Conservation (phyloP, 1,140 invertebrate species). For the Drosophila mojavensis region DNA sequence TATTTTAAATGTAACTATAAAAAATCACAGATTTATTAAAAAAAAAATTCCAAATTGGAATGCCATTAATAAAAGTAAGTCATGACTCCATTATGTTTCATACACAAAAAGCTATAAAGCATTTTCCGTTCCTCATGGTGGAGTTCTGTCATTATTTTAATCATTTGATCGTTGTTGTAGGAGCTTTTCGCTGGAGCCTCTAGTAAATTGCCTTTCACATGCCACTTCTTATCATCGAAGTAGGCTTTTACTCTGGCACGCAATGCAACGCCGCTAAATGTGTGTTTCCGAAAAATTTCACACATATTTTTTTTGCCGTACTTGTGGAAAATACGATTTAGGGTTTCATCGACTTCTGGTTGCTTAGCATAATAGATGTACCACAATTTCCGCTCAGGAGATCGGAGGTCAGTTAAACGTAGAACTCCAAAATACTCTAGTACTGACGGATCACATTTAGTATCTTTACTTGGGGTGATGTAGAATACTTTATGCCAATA, state of each 20-base stretch:
- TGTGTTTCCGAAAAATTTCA: constrained; percentile 58
- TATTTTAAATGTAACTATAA: too few relatives aligned
- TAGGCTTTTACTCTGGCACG: constrained; percentile 53
- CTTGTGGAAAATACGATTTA: constrained; percentile 58
- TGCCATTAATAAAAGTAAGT: too few relatives aligned
- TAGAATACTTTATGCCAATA: neutral
- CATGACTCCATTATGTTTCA: neutral
- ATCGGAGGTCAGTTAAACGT: constrained; percentile 43
- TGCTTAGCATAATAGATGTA: constrained; percentile 52
- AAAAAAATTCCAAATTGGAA: too few relatives aligned
- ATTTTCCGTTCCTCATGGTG: constrained; percentile 47
- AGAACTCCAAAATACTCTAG: constrained; percentile 62
- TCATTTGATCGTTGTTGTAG: constrained; percentile 54
- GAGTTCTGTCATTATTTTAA: constrained; percentile 45
- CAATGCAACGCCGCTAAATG: constrained; percentile 51
- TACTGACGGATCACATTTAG: constrained; percentile 31
- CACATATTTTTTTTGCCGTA: constrained; percentile 69
- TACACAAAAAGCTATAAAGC: constrained; percentile 53
- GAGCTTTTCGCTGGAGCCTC: constrained; percentile 60
- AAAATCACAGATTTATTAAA: too few relatives aligned
- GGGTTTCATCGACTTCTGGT: constrained; percentile 53
- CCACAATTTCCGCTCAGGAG: constrained; percentile 59
- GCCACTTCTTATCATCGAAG: constrained; percentile 54
- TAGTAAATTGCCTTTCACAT: constrained; percentile 51
- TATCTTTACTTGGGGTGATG: neutral